Evolutionary conservation across 2,113 vertebrate genomes (phyloP).

Genomic region (Engystomops pustulosus): DNA sequence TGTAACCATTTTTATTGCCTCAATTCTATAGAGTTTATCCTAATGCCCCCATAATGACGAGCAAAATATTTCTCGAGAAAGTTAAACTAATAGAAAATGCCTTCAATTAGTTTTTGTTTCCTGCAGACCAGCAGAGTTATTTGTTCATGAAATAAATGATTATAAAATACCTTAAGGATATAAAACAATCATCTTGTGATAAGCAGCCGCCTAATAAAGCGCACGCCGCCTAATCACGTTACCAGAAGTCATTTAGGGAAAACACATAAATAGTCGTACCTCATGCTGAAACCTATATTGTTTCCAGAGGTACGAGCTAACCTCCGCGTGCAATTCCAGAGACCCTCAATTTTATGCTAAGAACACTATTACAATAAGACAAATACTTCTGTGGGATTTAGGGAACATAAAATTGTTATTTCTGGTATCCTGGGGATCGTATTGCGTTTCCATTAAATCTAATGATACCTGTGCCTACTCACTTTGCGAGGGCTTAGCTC

Average conservation of each 20-base stretch:
- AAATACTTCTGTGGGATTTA: slow-evolving; percentile 27
- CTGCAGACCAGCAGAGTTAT: background rate
- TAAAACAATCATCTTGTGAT: slow-evolving; percentile 46
- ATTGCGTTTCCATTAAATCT: slow-evolving; percentile 35
- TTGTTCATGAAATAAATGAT: slow-evolving; percentile 22
- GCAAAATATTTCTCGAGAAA: background rate
- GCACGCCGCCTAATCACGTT: slow-evolving; percentile 42
- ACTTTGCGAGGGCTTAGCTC: slow-evolving; percentile 11
- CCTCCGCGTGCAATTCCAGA: slow-evolving; percentile 17
- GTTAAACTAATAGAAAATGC: slow-evolving; percentile 9
- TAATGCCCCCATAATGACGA: background rate
- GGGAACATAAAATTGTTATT: slow-evolving; percentile 35
- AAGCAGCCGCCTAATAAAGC: slow-evolving; percentile 49
- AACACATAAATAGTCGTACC: slow-evolving; percentile 54
- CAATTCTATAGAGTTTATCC: too few species aligned
- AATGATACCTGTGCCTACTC: slow-evolving; percentile 42
- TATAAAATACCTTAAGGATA: slow-evolving; percentile 46
- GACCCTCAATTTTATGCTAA: slow-evolving; percentile 22
- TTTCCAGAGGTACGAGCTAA: slow-evolving; percentile 20
- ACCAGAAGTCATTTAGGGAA: slow-evolving; percentile 38
- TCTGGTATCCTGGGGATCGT: slow-evolving; percentile 37
- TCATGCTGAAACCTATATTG: slow-evolving; percentile 53
- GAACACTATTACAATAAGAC: slow-evolving; percentile 37
- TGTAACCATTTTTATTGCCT: too few species aligned
- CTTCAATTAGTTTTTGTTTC: slow-evolving; percentile 12